These are phyloP conservation scores for Triplophysa bombifrons DNA, from an alignment of 2,797 vertebrate species.

Conservation along the genomic window DNA sequence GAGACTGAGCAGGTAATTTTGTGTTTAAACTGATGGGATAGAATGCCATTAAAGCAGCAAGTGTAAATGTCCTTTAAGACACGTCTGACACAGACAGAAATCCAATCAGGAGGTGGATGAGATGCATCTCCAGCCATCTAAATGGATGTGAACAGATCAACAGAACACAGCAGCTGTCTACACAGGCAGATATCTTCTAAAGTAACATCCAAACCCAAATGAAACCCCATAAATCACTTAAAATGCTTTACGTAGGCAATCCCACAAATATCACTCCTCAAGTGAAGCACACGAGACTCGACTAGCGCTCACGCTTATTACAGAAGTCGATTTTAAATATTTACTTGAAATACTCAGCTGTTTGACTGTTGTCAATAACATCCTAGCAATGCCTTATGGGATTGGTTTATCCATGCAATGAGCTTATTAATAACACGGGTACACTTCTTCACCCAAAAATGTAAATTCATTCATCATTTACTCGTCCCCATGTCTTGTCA, in stretches of 20 bases:
- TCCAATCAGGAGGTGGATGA: neutral
- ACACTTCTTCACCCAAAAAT: no score
- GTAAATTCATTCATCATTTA: no score
- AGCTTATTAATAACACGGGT: no score
- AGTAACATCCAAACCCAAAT: neutral
- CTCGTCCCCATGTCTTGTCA: no score
- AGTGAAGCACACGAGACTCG: neutral
- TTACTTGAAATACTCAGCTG: no score
- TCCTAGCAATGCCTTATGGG: neutral
- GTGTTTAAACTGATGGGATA: neutral
- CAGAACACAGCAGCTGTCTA: no score
- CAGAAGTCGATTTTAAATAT: no score
- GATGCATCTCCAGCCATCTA: neutral
- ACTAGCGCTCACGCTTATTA: no score
- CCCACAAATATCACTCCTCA: no score
- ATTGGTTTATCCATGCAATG: neutral
- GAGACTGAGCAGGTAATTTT: no score
- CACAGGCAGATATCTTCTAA: neutral
- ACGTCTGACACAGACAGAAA: neutral
- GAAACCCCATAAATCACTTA: neutral
- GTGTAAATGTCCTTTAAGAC: constrained; percentile 1
- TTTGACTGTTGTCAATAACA: neutral
- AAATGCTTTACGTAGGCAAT: neutral
- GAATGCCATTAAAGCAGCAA: neutral
- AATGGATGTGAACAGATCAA: neutral